These are phyloP conservation scores for Diachrysia chrysitis DNA, from an alignment of 2,888 invertebrate species.

Conservation along the genomic window DNA sequence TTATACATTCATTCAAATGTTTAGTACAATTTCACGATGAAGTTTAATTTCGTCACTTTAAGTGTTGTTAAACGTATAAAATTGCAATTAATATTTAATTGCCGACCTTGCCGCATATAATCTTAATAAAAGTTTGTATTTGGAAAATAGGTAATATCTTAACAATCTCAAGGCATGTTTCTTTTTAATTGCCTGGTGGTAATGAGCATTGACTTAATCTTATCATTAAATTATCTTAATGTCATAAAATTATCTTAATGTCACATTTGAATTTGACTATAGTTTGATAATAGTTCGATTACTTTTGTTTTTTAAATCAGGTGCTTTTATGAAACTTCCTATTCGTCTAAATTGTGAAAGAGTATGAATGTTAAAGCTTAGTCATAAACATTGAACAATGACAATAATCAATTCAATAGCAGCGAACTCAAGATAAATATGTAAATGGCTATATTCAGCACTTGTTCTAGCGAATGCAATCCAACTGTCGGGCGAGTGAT, in stretches of 20 bases:
- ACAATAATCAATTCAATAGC: constrained; percentile 32
- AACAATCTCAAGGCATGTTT: constrained; percentile 2
- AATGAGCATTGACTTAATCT: neutral
- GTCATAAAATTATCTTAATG: too few species aligned
- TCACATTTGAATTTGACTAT: neutral
- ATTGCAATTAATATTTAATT: constrained; percentile 37
- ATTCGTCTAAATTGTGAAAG: neutral
- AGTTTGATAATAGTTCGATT: too few species aligned
- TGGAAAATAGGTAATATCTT: neutral
- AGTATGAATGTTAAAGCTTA: neutral
- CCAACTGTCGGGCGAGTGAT: constrained; percentile 63
- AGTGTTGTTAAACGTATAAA: constrained; percentile 38
- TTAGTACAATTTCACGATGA: constrained; percentile 37
- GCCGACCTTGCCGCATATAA: constrained; percentile 33
- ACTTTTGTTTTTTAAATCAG: too few species aligned
- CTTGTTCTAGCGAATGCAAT: constrained; percentile 59
- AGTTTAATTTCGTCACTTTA: constrained; percentile 29
- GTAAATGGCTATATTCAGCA: constrained; percentile 48
- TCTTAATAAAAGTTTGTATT: constrained; percentile 18
- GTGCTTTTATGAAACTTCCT: neutral
- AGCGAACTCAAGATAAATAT: constrained; percentile 36
- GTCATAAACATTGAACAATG: constrained; percentile 9
- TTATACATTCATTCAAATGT: constrained; percentile 31
- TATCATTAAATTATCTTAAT: too few species aligned
- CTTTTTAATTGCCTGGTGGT: neutral